Base-by-base conservation (phyloP, 2,888 invertebrate species). In the Oeneis ivallda region DNA sequence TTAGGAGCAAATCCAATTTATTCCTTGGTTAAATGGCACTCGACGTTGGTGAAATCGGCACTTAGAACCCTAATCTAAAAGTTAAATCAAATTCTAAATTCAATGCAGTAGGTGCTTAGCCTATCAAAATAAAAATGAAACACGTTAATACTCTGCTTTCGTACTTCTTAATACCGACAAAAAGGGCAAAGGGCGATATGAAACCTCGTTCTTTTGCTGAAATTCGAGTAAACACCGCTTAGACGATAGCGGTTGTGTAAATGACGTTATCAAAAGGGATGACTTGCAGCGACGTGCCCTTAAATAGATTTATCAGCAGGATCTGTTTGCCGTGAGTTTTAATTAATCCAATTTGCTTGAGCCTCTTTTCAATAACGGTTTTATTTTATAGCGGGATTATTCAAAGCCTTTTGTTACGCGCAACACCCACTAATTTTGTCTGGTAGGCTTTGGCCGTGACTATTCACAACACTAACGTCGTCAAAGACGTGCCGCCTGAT, bases 191-290 rank as follows among this genome's bases (percentile, higher is more conserved):
- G 59, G 19, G 47, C 43, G 53, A 65, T 66, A 79, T 74, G 74
- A 76, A 72, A 72, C 75, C 70, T 75, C 72, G 76, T 75, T 77
- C 79, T 83, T 84, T 81, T 81, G 81, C 82, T 79, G 71, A 71
- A 77, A 77, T 79, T 76, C 76, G 74, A 73, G 73, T 75, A 77
- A 83, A 80, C 75, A 75, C 73, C 72, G 71, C 74, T 81, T 79
- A 79, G 78, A 78, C 77, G 60, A 76, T 79, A 81, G 72, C 79
- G 79, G 81, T 13, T 61, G 80, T 83, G 84, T 81, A 83, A 87
- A 79, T 85, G 89, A 87, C 89, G 77, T 86, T 89, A 89, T 89
- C 89, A 76, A 72, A 5, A 49, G 47, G 73, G 71, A 74, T 76
- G 79, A 77, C 78, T 81, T 76, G 81, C 82, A 80, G 81, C 71